These are phyloP conservation scores for Hemistola chrysoprasaria DNA, from an alignment of 2,888 invertebrate genomes.

Conservation along the genomic window DNA sequence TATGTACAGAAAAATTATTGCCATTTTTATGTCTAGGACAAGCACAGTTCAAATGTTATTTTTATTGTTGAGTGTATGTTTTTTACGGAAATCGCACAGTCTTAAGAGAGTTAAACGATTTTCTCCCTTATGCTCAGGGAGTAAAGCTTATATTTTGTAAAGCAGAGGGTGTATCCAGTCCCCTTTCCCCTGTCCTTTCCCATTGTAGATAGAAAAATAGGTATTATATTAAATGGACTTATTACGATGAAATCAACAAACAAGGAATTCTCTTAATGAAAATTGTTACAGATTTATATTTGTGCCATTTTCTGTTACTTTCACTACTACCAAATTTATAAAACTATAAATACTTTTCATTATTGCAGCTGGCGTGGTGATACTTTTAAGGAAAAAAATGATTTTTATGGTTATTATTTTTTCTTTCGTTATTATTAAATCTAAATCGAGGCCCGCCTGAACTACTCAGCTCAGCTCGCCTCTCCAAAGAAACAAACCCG, in stretches of 20 bases:
- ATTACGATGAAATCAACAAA: slow-evolving; percentile 2
- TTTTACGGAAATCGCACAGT: slow-evolving; percentile 19
- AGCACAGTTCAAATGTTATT: slow-evolving; percentile 45
- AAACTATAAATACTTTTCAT: too few species aligned
- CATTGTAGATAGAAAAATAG: slow-evolving; percentile 9
- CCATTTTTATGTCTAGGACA: slow-evolving; percentile 56
- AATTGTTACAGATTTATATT: too few species aligned
- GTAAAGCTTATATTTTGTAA: slow-evolving; percentile 5
- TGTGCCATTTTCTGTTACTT: too few species aligned
- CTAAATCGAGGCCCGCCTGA: too few species aligned
- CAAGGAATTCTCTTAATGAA: too few species aligned
- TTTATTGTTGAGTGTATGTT: slow-evolving; percentile 31
- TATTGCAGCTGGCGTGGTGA: too few species aligned
- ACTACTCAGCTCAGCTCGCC: too few species aligned
- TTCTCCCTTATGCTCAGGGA: background rate
- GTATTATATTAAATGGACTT: slow-evolving; percentile 10
- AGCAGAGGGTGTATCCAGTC: background rate
- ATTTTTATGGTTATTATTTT: too few species aligned
- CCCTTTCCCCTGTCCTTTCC: slow-evolving; percentile 11
- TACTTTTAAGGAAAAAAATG: too few species aligned
- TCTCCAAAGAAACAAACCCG: too few species aligned
- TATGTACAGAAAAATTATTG: slow-evolving; percentile 54
- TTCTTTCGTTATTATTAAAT: too few species aligned
- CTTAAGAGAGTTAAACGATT: background rate
- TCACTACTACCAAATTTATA: too few species aligned